Percentiles rank a stretch among this genome's conserved stretches.
Conservation (phyloP, 2,797 vertebrate species). For the Prunella strophiata region DNA sequence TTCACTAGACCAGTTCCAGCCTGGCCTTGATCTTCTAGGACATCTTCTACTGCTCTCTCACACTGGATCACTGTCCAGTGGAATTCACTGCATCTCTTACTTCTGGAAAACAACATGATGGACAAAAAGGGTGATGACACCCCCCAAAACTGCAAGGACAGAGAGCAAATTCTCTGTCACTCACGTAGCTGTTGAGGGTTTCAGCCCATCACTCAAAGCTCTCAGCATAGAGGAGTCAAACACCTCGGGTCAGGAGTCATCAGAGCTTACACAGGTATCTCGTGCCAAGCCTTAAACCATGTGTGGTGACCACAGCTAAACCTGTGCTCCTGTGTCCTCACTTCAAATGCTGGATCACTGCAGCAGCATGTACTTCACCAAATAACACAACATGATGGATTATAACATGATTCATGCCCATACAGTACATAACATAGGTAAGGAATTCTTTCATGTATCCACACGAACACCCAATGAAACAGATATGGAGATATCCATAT, state of each 20-base stretch:
- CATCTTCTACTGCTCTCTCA: not conserved
- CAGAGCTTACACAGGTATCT: not conserved
- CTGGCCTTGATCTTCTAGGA: not conserved
- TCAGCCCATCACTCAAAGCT: not conserved
- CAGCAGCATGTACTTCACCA: not conserved
- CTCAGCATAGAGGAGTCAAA: not conserved
- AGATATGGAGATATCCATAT: not conserved
- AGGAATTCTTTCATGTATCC: not conserved
- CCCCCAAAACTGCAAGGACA: not conserved
- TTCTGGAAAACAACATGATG: not conserved
- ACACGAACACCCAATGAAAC: not conserved
- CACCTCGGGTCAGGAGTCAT: not conserved
- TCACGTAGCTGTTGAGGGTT: not conserved
- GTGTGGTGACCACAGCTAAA: not conserved
- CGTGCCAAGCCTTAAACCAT: rapidly evolving
- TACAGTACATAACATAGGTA: not conserved
- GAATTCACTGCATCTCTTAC: rapidly evolving
- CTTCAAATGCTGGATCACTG: not conserved
- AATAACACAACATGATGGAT: not conserved
- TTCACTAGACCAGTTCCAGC: not conserved
- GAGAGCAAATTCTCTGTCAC: not conserved
- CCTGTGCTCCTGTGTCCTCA: not conserved
- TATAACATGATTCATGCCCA: not conserved
- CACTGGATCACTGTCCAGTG: rapidly evolving
- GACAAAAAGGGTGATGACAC: not conserved